phyloP scores from a whole-genome alignment of 1,140 invertebrate genomes.

The Nephila pilipes region DNA sequence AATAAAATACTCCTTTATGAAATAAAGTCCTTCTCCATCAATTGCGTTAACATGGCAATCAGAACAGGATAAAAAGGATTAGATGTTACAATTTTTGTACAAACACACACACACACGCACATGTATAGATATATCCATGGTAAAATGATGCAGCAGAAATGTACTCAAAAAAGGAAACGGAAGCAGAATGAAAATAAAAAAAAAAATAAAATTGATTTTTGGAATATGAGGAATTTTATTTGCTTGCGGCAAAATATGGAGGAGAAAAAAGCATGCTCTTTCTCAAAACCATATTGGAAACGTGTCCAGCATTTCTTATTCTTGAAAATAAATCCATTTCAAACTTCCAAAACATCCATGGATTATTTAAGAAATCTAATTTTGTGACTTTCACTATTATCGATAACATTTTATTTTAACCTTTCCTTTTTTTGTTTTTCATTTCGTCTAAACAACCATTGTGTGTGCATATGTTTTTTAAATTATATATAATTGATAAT shows the following conservation, averaged over 20 bases:
- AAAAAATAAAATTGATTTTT: background rate
- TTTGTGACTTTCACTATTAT: background rate
- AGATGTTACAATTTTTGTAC: too few relatives aligned
- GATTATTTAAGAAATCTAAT: background rate
- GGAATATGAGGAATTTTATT: background rate
- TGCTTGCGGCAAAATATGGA: background rate
- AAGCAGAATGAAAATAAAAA: background rate
- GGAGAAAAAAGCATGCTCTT: background rate
- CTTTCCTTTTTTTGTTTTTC: background rate
- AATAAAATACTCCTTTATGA: too few relatives aligned
- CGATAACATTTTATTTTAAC: background rate
- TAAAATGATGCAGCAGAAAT: too few relatives aligned
- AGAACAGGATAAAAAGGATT: too few relatives aligned
- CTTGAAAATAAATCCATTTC: background rate
- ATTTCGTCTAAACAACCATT: too few relatives aligned
- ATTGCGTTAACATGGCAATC: too few relatives aligned
- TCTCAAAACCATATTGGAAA: background rate
- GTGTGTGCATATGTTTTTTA: background rate
- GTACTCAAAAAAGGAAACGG: background rate
- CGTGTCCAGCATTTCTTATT: background rate
- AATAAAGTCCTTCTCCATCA: too few relatives aligned
- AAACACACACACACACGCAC: too few relatives aligned
- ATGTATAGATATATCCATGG: too few relatives aligned
- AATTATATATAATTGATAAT: background rate
- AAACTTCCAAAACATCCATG: background rate